Evolutionary conservation across 2,888 invertebrate species (phyloP), one percentile per base, ranked within the genome.

Genomic region (Agrochola macilenta): DNA sequence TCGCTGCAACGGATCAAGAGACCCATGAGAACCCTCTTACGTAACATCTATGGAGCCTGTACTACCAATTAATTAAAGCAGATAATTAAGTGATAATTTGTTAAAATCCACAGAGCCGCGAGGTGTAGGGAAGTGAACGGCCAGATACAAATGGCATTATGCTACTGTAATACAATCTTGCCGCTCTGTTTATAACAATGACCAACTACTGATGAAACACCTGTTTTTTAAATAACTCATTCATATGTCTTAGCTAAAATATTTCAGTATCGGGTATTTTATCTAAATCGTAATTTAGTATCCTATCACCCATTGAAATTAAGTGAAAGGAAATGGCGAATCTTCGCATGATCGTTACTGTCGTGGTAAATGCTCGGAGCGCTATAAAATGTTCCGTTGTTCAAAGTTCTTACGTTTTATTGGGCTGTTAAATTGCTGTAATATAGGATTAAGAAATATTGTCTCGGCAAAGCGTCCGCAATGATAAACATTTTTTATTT

Each of bases 161-260:
- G 80, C 79, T 84, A 78, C 76, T 75, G 89, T 80, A 86, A 85
- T 76, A 84, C 76, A 85, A 86, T 84, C 87, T 92, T 91, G 87
- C 89, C 90, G 91, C 91, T 92, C 91, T 91, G 90, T 89, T 92
- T 86, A 83, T 35, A 89, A 85, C 86, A 89, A 87, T 90, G 83
- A 83, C 81, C 74, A 74, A 78, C 60, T 39, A 71, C 74, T 87
- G 83, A 78, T 84, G 89, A 82, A 87, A 88, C 68, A 81, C 49
- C n/a, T 74, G 58, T 60, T 77, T 78, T 74, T 64, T 76, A 82
- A n/a, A 84, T 73, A 82, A 78, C 70, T 58, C 35, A 54, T 54
- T 73, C 57, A 71, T 70, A 70, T 58, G 26, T 75, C 49, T 79
- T 43, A n/a, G 60, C n/a, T 70, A 70, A 63, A 46, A 71, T 49